Evolutionary conservation across 2,888 invertebrate species (phyloP).

Genomic region (Xestia ashworthii): DNA sequence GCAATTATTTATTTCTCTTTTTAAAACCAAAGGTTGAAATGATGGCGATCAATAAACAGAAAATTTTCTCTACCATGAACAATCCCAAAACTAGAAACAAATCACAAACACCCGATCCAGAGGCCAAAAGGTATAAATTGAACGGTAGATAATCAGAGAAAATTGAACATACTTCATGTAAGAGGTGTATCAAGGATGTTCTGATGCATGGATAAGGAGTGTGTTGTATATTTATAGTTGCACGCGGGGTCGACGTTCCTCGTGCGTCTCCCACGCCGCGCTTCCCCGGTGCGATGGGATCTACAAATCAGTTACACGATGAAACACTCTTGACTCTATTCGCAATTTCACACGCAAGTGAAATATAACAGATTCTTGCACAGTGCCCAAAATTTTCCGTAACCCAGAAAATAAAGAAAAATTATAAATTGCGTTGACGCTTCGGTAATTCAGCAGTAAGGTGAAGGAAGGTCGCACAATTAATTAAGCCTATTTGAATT

Average conservation of each 20-base stretch:
- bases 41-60: neutral
- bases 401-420: neutral
- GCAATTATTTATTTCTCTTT: neutral
- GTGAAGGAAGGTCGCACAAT: constrained; percentile 27
- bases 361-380: constrained; percentile 24
- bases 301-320: constrained; percentile 76
- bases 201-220: constrained; percentile 81
- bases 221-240: constrained; percentile 87
- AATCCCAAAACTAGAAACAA: neutral
- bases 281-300: constrained; percentile 75
- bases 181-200: constrained; percentile 74
- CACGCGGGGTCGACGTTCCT: constrained; percentile 88
- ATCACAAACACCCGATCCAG: neutral
- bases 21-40: neutral
- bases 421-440: constrained; percentile 4
- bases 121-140: neutral
- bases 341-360: constrained; percentile 40
- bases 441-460: constrained; percentile 15
- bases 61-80: neutral
- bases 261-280: constrained; percentile 86
- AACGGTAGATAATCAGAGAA: constrained; percentile 23
- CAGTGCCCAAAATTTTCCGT: neutral
- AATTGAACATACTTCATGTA: constrained; percentile 52
- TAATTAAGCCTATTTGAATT: constrained; percentile 46
- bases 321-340: constrained; percentile 65